Base-by-base conservation (phyloP, 2,113 vertebrate genomes). In the Pagrus major region DNA sequence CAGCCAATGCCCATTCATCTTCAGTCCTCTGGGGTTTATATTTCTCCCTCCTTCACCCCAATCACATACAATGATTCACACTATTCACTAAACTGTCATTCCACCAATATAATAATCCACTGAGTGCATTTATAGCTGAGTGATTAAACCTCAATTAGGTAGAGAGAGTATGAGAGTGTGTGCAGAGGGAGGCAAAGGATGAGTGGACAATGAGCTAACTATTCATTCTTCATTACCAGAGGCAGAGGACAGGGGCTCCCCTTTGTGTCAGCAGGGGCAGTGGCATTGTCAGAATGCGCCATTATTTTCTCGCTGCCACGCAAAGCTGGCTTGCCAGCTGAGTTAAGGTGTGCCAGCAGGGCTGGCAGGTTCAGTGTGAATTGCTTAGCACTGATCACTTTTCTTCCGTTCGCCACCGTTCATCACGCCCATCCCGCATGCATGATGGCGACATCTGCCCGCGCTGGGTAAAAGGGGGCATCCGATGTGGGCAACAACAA, bases 191-290 rank as follows among this genome's bases (percentile, higher is more conserved):
- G 52, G 66, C 31, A 31, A 78, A 77, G 75, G 59, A 81, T 72
- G 84, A 78, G 78, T 44, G 71, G 71, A 89, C 83, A 86, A 84
- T 87, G 87, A 85, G 74, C 78, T 69, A 82, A 82, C 84, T 85
- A 89, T 89, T 90, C 85, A 83, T 89, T 91, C 88, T 90, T 89
- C 83, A 88, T 93, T 86, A 84, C 51, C 72, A 61, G 76, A 71
- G 63, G 76, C 54, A 58, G 78, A 74, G 74, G 88, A 90, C 84
- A 78, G 88, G 83, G 89, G 74, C 75, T 74, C 71, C 67, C 87
- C 86, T 87, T 64, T 84, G 82, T 90, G 88, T 89, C 89, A 82
- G 70, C 76, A 14, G 82, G 87, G 85, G 77, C 83, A 56, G 75
- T 69, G 88, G 77, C 89, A 80, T 90, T 87, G 88, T 93, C 89